Evolutionary conservation across 2,888 invertebrate genomes (phyloP), one percentile per base, ranked within the genome.

Genomic region (Dicycla oo): DNA sequence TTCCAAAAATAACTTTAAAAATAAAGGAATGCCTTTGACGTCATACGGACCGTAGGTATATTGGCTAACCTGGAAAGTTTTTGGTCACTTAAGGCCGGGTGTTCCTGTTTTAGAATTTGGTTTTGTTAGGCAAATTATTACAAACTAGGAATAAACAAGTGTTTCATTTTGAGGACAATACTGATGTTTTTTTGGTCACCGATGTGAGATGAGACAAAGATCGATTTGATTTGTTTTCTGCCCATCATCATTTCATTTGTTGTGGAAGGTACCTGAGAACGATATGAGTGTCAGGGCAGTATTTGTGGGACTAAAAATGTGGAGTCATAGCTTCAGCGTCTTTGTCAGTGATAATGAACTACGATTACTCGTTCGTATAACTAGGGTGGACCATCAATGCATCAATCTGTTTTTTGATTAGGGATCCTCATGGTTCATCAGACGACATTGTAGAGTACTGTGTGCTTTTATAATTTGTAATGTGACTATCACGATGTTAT

Each of bases 11-110:
- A 49, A 43, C 40, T n/a, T 56, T 2, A 23, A 61, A 73, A 38
- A 49, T 30, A 26, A 57, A 74, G 18, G 20, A 34, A 38, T 18
- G 30, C 45, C 15, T 20, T 58, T 75, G 73, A 58, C 75, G 66
- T 65, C 75, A 75, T n/a, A 58, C 34, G 45, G 20, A 15, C 7
- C 8, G 15, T 15, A n/a, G n/a, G n/a, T n/a, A 8, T 20, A 26
- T 2, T 10, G 20, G 4, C 0, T 34, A 40, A 11, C 0, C 11
- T 51, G 64, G 38, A 38, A 74, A 43, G n/a, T 30, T 64, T 75
- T 47, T 11, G 11, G 2, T 0, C 26, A 45, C 10, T 38, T 18
- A 58, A 51, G 34, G n/a, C n/a, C n/a, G n/a, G n/a, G n/a, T n/a
- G n/a, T n/a, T n/a, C n/a, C n/a, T n/a, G n/a, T n/a, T n/a, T n/a